Evolutionary conservation across 2,797 vertebrate species (phyloP).

Genomic region (Amblyopsis hoosieri): DNA sequence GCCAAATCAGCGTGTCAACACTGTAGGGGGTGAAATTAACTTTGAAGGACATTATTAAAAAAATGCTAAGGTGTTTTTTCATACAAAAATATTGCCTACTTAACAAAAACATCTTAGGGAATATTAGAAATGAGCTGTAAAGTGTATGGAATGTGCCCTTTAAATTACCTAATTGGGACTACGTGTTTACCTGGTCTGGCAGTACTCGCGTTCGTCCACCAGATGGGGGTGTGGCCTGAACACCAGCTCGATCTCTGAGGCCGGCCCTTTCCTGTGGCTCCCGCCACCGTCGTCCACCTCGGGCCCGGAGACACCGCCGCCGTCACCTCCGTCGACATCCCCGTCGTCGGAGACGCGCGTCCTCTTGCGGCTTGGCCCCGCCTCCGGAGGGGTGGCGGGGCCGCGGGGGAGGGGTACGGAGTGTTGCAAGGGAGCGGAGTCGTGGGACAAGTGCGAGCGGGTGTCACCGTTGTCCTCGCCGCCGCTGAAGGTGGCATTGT

Average conservation of each 20-base stretch:
- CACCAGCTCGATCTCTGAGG: constrained; percentile 88
- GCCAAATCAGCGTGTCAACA: no score
- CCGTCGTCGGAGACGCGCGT: constrained; percentile 77
- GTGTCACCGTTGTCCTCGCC: constrained; percentile 87
- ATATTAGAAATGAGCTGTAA: no score
- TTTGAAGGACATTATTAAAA: no score
- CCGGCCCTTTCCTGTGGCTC: constrained; percentile 68
- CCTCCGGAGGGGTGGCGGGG: constrained; percentile 64
- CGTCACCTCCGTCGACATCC: no score
- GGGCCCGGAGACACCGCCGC: constrained; percentile 55
- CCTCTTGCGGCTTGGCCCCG: constrained; percentile 77
- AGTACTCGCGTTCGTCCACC: constrained; percentile 85
- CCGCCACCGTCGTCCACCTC: constrained; percentile 73
- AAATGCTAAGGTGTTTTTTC: no score
- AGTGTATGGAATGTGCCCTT: no score
- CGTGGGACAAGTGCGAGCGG: constrained; percentile 82
- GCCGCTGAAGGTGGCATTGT: constrained; percentile 88
- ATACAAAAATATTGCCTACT: no score
- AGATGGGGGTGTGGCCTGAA: constrained; percentile 89
- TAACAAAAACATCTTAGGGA: no score
- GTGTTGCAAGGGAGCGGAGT: constrained; percentile 81
- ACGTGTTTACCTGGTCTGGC: constrained; percentile 84
- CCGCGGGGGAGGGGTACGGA: constrained; percentile 43
- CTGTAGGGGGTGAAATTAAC: no score
- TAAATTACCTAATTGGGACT: not conserved